These are phyloP conservation scores for Rhinolophus sinicus DNA, from an alignment of 2,113 vertebrate genomes.

Conservation along the genomic window DNA sequence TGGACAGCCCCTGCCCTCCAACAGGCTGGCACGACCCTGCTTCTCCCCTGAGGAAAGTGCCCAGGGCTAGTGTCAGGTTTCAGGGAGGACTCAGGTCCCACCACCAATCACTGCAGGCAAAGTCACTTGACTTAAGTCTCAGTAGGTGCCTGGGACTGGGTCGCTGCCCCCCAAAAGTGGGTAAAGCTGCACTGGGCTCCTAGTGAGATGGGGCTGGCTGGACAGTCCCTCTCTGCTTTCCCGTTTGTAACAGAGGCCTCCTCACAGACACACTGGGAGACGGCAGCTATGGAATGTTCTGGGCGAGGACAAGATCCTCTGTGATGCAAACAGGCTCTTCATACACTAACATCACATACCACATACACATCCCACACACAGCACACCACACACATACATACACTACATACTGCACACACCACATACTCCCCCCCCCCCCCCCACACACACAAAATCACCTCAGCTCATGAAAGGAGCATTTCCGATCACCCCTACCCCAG, in stretches of 20 bases:
- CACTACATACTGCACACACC: neutral
- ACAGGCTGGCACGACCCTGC: neutral
- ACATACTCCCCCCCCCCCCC: neutral
- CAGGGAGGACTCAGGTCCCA: neutral
- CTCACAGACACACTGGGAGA: neutral
- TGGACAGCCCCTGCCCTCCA: neutral
- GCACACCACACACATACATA: neutral
- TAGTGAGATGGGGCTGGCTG: fast-evolving
- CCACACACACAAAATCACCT: neutral
- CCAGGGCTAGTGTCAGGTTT: neutral
- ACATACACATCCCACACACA: neutral
- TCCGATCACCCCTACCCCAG: neutral
- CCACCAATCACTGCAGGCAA: neutral
- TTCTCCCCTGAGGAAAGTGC: neutral
- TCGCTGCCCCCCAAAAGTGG: fast-evolving
- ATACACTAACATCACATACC: neutral
- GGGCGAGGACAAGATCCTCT: neutral
- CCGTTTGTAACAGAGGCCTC: neutral
- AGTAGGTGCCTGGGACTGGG: neutral
- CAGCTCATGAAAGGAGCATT: neutral
- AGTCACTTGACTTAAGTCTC: neutral
- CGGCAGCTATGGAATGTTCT: neutral
- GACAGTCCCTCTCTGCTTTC: neutral
- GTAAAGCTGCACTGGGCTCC: neutral
- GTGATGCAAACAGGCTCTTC: neutral